Conservation (phyloP, 2,888 invertebrate genomes). For the Odontomyia ornata region DNA sequence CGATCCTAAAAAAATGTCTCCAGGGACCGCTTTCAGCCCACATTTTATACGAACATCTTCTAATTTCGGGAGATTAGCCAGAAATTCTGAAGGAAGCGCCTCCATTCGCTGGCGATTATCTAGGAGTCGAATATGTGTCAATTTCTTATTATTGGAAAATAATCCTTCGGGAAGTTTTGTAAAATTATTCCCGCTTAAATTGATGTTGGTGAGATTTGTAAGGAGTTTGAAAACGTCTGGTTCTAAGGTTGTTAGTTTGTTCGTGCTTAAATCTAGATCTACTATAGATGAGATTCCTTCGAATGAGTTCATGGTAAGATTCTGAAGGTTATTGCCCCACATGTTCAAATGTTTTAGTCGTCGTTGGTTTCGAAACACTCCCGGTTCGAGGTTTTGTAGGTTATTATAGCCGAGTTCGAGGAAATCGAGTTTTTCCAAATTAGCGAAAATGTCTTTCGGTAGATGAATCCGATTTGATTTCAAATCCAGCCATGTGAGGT, state of each 20-base stretch:
- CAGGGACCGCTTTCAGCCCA: constrained; percentile 69
- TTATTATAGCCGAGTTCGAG: constrained; percentile 76
- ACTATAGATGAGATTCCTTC: constrained; percentile 70
- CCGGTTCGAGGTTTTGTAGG: constrained; percentile 69
- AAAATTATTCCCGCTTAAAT: constrained; percentile 75
- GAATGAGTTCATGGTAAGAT: constrained; percentile 72
- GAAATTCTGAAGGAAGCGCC: constrained; percentile 68
- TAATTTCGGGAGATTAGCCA: constrained; percentile 70
- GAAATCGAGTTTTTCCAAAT: constrained; percentile 68
- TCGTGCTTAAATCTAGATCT: constrained; percentile 75
- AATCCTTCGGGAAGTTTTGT: constrained; percentile 70
- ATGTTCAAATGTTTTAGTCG: constrained; percentile 72
- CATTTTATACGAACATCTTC: constrained; percentile 68
- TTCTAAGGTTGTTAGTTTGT: constrained; percentile 71
- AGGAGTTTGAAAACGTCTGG: constrained; percentile 71
- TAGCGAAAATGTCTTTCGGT: constrained; percentile 68
- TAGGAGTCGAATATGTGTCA: constrained; percentile 67
- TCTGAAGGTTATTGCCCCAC: constrained; percentile 74
- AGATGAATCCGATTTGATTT: constrained; percentile 70
- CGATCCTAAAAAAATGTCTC: constrained; percentile 72
- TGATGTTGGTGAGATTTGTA: constrained; percentile 70
- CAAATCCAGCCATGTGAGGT: constrained; percentile 73
- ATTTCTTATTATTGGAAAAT: constrained; percentile 67
- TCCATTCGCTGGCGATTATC: constrained; percentile 70
- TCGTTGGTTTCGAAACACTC: constrained; percentile 70